phyloP scores from a whole-genome alignment of 2,113 vertebrate genomes.

The Galbula dea region DNA sequence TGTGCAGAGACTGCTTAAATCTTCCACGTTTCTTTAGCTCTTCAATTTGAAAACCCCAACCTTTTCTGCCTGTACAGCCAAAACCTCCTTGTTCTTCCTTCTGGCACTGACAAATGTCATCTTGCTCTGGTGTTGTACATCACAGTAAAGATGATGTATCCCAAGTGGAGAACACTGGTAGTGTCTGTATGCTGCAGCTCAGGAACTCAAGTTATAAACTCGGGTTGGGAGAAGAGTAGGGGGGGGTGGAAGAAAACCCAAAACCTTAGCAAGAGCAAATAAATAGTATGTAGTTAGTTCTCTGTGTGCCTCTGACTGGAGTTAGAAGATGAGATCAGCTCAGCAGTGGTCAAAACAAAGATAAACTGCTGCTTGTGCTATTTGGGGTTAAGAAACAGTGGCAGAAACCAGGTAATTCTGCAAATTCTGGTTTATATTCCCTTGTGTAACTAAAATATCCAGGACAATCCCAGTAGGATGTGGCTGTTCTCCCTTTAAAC shows the following conservation, averaged over 20 bases:
- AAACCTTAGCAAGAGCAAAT: neutral
- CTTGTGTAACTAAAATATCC: neutral
- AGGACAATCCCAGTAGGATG: neutral
- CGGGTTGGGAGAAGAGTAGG: neutral
- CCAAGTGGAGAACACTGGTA: neutral
- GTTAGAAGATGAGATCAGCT: neutral
- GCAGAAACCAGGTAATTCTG: neutral
- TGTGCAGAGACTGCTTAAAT: neutral
- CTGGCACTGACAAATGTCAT: neutral
- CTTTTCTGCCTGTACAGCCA: neutral
- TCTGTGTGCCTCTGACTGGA: neutral
- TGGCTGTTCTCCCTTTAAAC: neutral
- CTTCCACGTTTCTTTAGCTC: neutral
- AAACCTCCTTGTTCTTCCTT: neutral
- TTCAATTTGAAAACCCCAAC: neutral
- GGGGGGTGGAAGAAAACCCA: rapidly evolving
- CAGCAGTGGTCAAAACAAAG: neutral
- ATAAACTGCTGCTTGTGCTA: neutral
- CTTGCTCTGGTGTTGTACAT: neutral
- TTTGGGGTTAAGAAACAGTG: neutral
- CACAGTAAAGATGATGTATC: neutral
- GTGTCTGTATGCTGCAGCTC: rapidly evolving
- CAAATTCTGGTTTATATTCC: neutral
- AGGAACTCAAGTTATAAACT: neutral
- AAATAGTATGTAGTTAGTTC: neutral